A percentile compares a stretch with the other conserved stretches of the same genome.
Evolutionary conservation across 2,113 vertebrate genomes (phyloP).

Genomic region (Ciconia boyciana): DNA sequence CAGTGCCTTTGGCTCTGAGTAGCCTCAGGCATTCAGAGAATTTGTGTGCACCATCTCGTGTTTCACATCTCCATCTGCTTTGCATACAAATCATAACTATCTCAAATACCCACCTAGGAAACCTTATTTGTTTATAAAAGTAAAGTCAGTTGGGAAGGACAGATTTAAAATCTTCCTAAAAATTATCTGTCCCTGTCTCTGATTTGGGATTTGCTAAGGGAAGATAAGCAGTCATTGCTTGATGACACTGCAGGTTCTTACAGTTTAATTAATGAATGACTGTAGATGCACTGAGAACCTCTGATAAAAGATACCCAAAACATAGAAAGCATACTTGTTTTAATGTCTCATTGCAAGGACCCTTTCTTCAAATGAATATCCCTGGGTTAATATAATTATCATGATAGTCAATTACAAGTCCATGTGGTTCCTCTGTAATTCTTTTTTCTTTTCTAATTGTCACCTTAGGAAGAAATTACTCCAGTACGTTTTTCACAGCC

Average conservation of each 20-base stretch:
- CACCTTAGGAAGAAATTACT: conserved; percentile 10
- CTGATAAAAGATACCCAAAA: not conserved
- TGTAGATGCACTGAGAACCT: not conserved
- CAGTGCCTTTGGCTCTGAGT: not conserved
- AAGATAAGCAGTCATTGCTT: conserved; percentile 19
- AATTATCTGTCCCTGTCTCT: not conserved
- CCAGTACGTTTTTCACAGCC: not conserved
- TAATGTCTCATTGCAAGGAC: not conserved
- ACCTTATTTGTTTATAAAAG: not conserved
- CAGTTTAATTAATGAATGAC: not conserved
- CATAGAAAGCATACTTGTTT: not conserved
- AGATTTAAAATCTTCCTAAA: not conserved
- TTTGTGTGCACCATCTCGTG: not conserved
- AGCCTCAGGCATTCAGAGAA: fast-evolving
- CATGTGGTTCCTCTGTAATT: not conserved
- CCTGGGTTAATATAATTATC: not conserved
- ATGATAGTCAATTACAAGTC: not conserved
- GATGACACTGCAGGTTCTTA: not conserved
- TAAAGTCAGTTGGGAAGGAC: not conserved
- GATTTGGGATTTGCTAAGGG: not conserved
- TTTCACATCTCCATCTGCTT: not conserved
- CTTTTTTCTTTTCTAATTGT: not conserved
- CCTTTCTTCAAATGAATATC: not conserved
- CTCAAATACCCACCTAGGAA: not conserved
- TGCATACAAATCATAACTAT: not conserved